Base-by-base conservation (phyloP, 2,888 invertebrate genomes). In the Cremastobaeus sp. region DNA sequence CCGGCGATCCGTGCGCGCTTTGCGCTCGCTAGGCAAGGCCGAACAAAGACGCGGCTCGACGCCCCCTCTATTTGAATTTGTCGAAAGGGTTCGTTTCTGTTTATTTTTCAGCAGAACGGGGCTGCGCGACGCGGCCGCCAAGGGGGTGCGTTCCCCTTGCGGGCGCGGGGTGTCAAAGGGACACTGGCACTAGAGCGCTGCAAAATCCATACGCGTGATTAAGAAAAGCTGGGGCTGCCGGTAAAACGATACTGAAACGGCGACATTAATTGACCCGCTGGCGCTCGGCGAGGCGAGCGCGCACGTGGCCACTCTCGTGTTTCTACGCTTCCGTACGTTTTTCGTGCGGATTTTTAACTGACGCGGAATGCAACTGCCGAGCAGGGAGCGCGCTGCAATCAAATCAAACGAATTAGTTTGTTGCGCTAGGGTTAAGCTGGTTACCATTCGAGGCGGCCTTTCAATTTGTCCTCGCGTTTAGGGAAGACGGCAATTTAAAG, bases 71-170 rank as follows among this genome's bases (percentile, higher is more conserved):
- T 84, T 84, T 84, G 80, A 83, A 83, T 83, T 80, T n/a, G 68
- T 78, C 78, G 79, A 84, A 85, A 85, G 85, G 84, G 85, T 84
- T 84, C 83, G 82, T 84, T 83, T 84, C 82, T 84, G 84, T 83
- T 84, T 84, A 84, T 84, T 84, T 84, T 84, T 74, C 76, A 81
- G 79, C 77, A 57, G 54, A 64, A 60, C 68, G 69, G 73, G 74
- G 74, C 41, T 52, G 60, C 60, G 62, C 64, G 41, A 47, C 54
- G 54, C 69, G 64, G 1, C 50, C 1, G 12, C 25, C 15, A 30
- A 28, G 45, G 72, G 74, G 72, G 79, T 72, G 71, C 76, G 71
- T 68, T 76, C 73, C 70, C 50, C 47, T 39, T 34, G 4, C 18
- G 47, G 45, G 28, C 50, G 64, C 64, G 57, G 66, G 54, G 74